Base-by-base conservation (phyloP, 2,888 invertebrate species). In the Drosophila kokeensis region DNA sequence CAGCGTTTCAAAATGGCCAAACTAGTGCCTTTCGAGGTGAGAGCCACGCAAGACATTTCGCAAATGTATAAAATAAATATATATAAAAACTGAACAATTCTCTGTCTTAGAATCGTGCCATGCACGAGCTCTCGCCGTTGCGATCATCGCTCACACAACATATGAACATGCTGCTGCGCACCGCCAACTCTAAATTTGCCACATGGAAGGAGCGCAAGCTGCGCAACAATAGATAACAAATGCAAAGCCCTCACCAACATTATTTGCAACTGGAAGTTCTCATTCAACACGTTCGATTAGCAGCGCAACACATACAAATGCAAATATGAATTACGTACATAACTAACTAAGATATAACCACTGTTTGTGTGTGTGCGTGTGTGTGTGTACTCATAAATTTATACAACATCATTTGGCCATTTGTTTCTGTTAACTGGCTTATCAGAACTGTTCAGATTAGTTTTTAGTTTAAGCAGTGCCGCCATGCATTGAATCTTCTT, bases 1-100 rank as follows among this genome's bases (percentile, higher is more conserved):
- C 96, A 97, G 81, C 95, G 97, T 91, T 99, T 98, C 93, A 96
- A 98, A 92, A 95, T 96, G 90, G 96, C 96, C 30, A 98, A 97
- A 93, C 93, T 99, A 59, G 95, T 96, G 93, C 97, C 97, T 15
- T 97, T 97, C 91, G 97, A 97, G 95, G 97, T 97, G 89, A 87
- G 92, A 8, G 5, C 29, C 13, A 15, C 7, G 7, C 13, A 21
- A 4, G 4, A 21, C 45, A 15, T 8, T 15, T 45, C 21, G 4
- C 15, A 45, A 15, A 45, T 21, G 7, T 15, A 15, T 45, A 21
- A n/a, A 11, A 40, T 15, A 4, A n/a, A 42, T n/a, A n/a, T n/a
- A 6, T n/a, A 6, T 10, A 11, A 5, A 18, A 5, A n/a, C 24
- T 34, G n/a, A 49, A 49, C n/a, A 27, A 27, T 4, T 24, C 11